Evolutionary conservation across 1,140 invertebrate species (phyloP).

Genomic region (Eurosta solidaginis): DNA sequence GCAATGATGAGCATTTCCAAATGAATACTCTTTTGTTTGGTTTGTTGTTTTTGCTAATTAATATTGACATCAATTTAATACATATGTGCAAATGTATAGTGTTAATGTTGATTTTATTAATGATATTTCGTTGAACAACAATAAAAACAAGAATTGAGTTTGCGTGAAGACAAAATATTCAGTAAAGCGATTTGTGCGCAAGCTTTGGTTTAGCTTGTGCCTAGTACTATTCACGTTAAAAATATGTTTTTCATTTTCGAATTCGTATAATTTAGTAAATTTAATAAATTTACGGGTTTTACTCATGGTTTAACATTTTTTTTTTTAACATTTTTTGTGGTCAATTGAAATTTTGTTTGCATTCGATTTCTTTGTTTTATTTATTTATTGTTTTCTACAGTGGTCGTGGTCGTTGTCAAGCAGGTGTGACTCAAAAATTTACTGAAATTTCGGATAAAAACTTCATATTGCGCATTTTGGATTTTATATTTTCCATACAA

Average conservation of each 20-base stretch:
- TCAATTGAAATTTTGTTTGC: neutral
- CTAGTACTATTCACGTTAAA: neutral
- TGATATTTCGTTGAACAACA: neutral
- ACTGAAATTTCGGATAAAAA: constrained; percentile 6
- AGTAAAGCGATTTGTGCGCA: neutral
- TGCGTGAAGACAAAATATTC: neutral
- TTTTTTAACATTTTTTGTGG: neutral
- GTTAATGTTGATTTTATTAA: neutral
- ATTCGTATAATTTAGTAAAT: neutral
- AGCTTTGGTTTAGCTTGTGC: neutral
- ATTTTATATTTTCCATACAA: neutral
- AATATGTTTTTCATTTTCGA: neutral
- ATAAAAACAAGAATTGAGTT: no score
- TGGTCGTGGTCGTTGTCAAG: constrained; percentile 18
- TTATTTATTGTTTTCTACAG: neutral
- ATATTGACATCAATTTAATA: constrained; percentile 11
- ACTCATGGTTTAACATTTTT: neutral
- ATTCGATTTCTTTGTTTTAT: neutral
- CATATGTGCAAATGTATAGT: neutral
- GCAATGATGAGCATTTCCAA: neutral
- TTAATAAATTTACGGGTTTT: neutral
- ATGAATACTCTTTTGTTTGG: neutral
- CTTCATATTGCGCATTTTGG: neutral
- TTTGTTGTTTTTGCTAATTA: neutral
- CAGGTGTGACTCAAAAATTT: constrained; percentile 7